These are phyloP conservation scores for Thera britannica DNA, from an alignment of 2,888 invertebrate species.

Conservation along the genomic window DNA sequence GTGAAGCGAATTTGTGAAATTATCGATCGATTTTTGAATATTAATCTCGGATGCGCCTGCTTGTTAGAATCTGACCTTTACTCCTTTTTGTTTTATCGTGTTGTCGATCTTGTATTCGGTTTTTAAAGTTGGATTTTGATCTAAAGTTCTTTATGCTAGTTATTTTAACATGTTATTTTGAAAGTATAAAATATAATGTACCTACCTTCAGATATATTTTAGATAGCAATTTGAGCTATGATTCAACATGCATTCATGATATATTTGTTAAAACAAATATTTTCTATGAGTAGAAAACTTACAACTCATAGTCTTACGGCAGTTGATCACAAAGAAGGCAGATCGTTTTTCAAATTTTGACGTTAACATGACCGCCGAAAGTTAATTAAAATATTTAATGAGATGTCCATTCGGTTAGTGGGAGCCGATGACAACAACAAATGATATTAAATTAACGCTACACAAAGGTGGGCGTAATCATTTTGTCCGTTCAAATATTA, in stretches of 20 bases:
- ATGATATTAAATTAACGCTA: conserved; percentile 77
- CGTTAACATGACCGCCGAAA: conserved; percentile 68
- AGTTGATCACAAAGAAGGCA: conserved; percentile 53
- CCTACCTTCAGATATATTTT: too few relatives aligned
- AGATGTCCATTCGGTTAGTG: conserved; percentile 68
- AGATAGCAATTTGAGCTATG: too few relatives aligned
- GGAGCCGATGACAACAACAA: conserved; percentile 76
- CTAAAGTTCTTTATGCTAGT: neutral
- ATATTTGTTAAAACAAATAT: too few relatives aligned
- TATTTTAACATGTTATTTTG: neutral
- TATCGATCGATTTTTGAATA: conserved; percentile 76
- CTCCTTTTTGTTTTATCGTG: conserved; percentile 36
- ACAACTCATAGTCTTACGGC: conserved; percentile 18
- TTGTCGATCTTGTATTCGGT: conserved; percentile 43
- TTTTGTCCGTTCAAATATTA: conserved; percentile 55
- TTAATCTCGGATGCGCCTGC: conserved; percentile 66
- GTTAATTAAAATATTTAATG: conserved; percentile 83
- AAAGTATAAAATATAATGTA: too few relatives aligned
- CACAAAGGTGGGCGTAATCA: conserved; percentile 71
- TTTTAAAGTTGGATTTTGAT: conserved; percentile 18
- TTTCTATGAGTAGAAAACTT: too few relatives aligned
- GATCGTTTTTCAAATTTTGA: conserved; percentile 69
- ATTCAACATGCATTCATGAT: too few relatives aligned
- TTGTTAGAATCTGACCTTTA: conserved; percentile 55
- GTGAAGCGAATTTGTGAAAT: conserved; percentile 79